phyloP scores from a whole-genome alignment of 2,113 vertebrate genomes.

The Todiramphus saurophagus region DNA sequence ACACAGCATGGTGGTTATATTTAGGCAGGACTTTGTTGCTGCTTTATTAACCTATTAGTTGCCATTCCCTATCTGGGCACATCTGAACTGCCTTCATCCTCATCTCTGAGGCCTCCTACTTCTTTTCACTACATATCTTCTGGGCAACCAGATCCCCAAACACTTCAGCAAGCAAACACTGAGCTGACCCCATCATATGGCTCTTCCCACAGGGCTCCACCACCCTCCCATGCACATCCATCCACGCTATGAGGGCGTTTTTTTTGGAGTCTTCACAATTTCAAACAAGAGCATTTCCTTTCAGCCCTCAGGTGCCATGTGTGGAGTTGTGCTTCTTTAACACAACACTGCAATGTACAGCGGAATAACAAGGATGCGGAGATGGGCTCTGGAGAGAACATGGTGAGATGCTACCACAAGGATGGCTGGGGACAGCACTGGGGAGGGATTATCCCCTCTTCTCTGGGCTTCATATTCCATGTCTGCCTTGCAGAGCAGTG shows the following conservation, averaged over 20 bases:
- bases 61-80: neutral
- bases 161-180: neutral
- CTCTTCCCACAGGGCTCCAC: neutral
- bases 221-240: neutral
- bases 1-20: neutral
- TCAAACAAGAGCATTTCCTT: neutral
- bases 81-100: neutral
- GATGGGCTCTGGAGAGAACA: fast-evolving
- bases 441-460: neutral
- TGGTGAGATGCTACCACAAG: neutral
- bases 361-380: neutral
- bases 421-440: neutral
- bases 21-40: neutral
- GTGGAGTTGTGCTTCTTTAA: neutral
- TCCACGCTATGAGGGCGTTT: fast-evolving
- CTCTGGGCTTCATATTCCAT: neutral
- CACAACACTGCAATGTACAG: fast-evolving
- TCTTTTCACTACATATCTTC: neutral
- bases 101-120: neutral
- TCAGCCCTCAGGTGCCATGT: neutral
- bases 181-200: neutral
- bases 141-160: neutral
- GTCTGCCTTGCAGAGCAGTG: neutral
- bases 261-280: neutral
- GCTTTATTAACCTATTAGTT: conserved; percentile 12